These are phyloP conservation scores for Nannobrachium achirus DNA, from an alignment of 2,113 vertebrate genomes.

Conservation along the genomic window DNA sequence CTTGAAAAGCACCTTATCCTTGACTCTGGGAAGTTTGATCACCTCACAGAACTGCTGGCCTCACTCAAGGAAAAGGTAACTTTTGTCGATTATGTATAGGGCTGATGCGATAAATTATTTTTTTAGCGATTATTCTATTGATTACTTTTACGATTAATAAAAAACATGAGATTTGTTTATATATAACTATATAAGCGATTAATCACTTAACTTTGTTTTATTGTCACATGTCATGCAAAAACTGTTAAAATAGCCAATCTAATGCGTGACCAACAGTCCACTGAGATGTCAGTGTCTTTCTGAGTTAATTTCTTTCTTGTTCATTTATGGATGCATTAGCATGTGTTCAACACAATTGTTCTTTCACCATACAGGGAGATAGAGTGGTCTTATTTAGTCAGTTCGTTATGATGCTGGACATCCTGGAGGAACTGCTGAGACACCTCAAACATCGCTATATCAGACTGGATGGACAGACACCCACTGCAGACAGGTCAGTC, in stretches of 20 bases:
- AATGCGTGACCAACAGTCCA: too few relatives aligned
- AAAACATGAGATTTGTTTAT: too few relatives aligned
- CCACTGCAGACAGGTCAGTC: slow-evolving; percentile 88
- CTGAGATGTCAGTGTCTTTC: too few relatives aligned
- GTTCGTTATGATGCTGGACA: slow-evolving; percentile 97
- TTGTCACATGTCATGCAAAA: too few relatives aligned
- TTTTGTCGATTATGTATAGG: too few relatives aligned
- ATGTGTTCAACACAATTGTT: background rate
- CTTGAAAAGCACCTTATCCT: slow-evolving; percentile 85
- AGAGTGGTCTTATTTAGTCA: slow-evolving; percentile 96
- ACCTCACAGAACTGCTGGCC: slow-evolving; percentile 82
- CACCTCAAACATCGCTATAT: slow-evolving; percentile 88
- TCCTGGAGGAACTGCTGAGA: slow-evolving; percentile 90
- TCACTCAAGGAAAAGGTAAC: slow-evolving; percentile 88
- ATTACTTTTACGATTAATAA: too few relatives aligned
- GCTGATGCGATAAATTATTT: too few relatives aligned
- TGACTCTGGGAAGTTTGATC: slow-evolving; percentile 93
- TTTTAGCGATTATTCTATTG: too few relatives aligned
- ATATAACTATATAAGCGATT: too few relatives aligned
- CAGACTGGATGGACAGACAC: slow-evolving; percentile 92
- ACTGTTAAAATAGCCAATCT: too few relatives aligned
- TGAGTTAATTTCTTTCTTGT: slow-evolving; percentile 1
- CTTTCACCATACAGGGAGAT: slow-evolving; percentile 82
- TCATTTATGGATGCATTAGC: background rate
- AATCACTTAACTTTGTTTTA: too few relatives aligned